Percentiles rank a stretch among this genome's conserved stretches.
Conservation (phyloP, 1,140 invertebrate species). For the Palaemon carinicauda region DNA sequence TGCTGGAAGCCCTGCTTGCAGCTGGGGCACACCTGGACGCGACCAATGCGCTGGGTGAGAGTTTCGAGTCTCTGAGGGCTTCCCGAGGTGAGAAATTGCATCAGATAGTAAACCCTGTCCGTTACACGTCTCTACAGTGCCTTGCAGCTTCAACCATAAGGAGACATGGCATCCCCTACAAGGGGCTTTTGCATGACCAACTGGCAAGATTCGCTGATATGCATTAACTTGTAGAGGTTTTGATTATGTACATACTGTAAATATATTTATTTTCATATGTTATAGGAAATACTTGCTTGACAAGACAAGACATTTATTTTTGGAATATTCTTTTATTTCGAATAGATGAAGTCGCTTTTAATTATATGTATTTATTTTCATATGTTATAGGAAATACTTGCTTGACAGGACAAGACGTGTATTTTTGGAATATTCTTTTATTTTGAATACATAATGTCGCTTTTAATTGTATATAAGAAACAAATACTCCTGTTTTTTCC, state of each 20-base stretch:
- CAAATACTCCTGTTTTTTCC: no score
- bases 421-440: no score
- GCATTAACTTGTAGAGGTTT: constrained; percentile 27
- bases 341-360: no score
- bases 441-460: no score
- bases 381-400: no score
- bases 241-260: neutral
- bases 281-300: no score
- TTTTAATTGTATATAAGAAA: no score
- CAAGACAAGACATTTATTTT: no score
- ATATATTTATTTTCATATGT: constrained; percentile 8
- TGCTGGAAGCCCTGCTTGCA: constrained; percentile 76
- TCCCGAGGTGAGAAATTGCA: constrained; percentile 69
- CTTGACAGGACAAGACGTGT: no score
- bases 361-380: no score
- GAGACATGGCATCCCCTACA: constrained; percentile 72
- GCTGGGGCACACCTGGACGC: constrained; percentile 86
- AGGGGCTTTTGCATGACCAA: constrained; percentile 23
- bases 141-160: constrained; percentile 80
- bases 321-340: no score
- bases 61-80: constrained; percentile 75
- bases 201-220: constrained; percentile 47
- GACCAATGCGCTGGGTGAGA: constrained; percentile 80
- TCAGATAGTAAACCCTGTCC: constrained; percentile 79
- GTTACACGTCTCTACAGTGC: constrained; percentile 81